Evolutionary conservation across 2,888 invertebrate species (phyloP).

Genomic region (Sinopyrophorus schimmeli): DNA sequence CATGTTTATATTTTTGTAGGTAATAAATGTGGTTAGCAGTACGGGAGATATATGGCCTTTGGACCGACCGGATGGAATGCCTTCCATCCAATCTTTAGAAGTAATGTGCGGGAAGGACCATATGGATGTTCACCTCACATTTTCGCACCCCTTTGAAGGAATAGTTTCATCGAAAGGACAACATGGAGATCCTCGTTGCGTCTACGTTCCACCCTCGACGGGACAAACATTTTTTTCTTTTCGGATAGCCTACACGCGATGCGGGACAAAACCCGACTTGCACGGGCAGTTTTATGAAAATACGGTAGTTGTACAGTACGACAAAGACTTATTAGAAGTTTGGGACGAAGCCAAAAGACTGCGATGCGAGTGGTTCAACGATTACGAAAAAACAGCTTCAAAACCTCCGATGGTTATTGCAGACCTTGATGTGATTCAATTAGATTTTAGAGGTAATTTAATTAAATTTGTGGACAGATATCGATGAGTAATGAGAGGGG

Average conservation of each 20-base stretch:
- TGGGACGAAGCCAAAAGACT: slow-evolving; percentile 94
- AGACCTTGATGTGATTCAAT: slow-evolving; percentile 88
- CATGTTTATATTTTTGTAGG: slow-evolving; percentile 17
- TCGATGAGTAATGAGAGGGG: too few species aligned
- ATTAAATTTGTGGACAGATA: too few species aligned
- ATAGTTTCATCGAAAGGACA: slow-evolving; percentile 89
- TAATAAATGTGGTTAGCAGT: slow-evolving; percentile 35
- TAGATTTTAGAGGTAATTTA: slow-evolving; percentile 89
- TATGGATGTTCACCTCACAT: slow-evolving; percentile 91
- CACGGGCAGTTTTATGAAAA: slow-evolving; percentile 96
- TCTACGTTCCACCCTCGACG: slow-evolving; percentile 87
- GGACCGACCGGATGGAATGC: slow-evolving; percentile 87
- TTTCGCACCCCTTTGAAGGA: slow-evolving; percentile 90
- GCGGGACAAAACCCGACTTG: slow-evolving; percentile 78
- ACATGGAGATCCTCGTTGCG: slow-evolving; percentile 84
- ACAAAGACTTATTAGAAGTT: slow-evolving; percentile 89
- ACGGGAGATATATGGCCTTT: slow-evolving; percentile 82
- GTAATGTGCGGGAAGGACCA: slow-evolving; percentile 96
- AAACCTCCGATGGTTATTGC: slow-evolving; percentile 95
- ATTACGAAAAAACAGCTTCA: slow-evolving; percentile 93
- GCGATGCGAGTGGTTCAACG: slow-evolving; percentile 95
- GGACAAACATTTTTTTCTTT: slow-evolving; percentile 88
- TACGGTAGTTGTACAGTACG: slow-evolving; percentile 92
- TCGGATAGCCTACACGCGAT: slow-evolving; percentile 81
- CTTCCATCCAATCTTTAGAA: slow-evolving; percentile 86